These are phyloP conservation scores for Crotalus horridus DNA, from an alignment of 2,113 vertebrate species.

Conservation along the genomic window DNA sequence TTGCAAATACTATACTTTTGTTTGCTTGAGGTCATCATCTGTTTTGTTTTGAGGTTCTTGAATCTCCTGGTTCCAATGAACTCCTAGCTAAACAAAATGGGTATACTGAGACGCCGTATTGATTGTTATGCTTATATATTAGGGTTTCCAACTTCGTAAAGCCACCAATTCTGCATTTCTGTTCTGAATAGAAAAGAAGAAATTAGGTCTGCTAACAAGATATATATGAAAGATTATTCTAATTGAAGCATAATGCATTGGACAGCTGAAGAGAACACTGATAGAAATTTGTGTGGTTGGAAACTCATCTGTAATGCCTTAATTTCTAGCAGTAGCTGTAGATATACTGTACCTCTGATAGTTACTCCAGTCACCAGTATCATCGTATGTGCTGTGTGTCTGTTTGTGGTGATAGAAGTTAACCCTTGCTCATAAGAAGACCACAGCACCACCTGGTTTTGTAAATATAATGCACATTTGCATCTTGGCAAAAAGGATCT, in stretches of 20 bases:
- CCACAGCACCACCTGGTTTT: neutral
- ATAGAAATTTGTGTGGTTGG: neutral
- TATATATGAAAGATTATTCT: neutral
- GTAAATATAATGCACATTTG: neutral
- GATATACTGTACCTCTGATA: neutral
- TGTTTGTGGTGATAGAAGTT: neutral
- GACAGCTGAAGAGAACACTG: neutral
- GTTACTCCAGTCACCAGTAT: neutral
- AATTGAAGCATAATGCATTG: neutral
- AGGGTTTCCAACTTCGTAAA: constrained; percentile 58
- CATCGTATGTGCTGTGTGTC: neutral
- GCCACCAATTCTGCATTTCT: constrained; percentile 62
- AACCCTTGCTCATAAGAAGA: neutral
- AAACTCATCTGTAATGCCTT: neutral
- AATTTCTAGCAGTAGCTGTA: neutral
- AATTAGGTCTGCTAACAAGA: constrained; percentile 66
- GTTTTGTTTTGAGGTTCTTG: constrained; percentile 17
- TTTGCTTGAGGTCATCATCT: constrained; percentile 6
- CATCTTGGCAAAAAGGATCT: neutral
- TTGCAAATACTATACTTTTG: neutral
- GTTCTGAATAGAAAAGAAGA: constrained; percentile 60
- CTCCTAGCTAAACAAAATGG: constrained; percentile 59
- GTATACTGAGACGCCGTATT: constrained; percentile 57
- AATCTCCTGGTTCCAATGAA: constrained; percentile 35
- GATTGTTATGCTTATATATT: constrained; percentile 62